These are phyloP conservation scores for Euwallacea fornicatus DNA, from an alignment of 1,140 invertebrate genomes.

Conservation along the genomic window DNA sequence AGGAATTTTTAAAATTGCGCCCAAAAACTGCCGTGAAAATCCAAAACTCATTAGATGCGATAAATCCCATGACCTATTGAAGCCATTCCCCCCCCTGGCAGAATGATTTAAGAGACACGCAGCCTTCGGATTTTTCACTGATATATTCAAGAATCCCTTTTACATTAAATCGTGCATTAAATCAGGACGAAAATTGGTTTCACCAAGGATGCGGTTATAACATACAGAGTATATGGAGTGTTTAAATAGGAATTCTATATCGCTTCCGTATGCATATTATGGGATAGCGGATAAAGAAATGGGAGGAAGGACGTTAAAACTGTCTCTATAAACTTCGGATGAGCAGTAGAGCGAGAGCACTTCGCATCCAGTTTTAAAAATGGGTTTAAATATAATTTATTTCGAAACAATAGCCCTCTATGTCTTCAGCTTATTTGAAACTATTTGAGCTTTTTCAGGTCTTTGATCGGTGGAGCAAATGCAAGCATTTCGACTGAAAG, in stretches of 20 bases:
- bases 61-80: too few relatives aligned
- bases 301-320: background rate
- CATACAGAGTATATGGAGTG: constrained; percentile 2
- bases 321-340: background rate
- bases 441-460: background rate
- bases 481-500: constrained; percentile 2
- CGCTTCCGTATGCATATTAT: constrained; percentile 6
- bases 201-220: constrained; percentile 4
- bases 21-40: too few relatives aligned
- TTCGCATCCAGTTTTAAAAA: background rate
- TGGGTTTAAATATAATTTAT: background rate
- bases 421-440: background rate
- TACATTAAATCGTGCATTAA: background rate
- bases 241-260: constrained; percentile 5
- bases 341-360: background rate
- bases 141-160: background rate
- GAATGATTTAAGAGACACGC: too few relatives aligned
- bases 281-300: background rate
- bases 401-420: background rate
- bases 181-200: constrained; percentile 6
- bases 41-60: too few relatives aligned
- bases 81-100: too few relatives aligned
- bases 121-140: background rate
- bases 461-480: background rate
- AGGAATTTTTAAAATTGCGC: too few relatives aligned